Evolutionary conservation across 2,888 invertebrate species (phyloP), one percentile per base, ranked within the genome.

Genomic region (Bellardia bayeri): DNA sequence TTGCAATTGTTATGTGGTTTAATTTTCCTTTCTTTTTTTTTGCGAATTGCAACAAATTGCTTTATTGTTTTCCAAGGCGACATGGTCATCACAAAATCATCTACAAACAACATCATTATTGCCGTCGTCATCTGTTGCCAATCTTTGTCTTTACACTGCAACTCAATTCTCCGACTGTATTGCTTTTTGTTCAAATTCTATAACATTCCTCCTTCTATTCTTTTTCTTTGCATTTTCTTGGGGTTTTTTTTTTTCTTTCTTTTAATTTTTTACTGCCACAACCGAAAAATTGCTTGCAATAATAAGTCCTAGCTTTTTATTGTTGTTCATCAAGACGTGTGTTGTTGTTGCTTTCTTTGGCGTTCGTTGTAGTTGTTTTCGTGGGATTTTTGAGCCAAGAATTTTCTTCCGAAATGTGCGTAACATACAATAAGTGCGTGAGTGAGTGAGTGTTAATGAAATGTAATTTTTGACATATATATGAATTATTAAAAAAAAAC

Each of bases 51-150:
- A 76, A 51, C 68, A 61, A 63, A 69, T 16, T 63, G n/a, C 23
- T 51, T 14, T 69, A 51, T 33, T n/a, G n/a, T 49, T 45, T 33
- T 49, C 23, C 49, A 51, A 51, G 71, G 42, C 16, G n/a, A 51
- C 72, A 51, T 61, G 23, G 49, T 42, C 56, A 66, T 63, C 54
- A 16, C 49, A 42, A 30, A 37, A 37, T 63, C 64, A 74, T 72
- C 37, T 40, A 1, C 49, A n/a, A 33, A 30, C 89, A 37, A 51
- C 58, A 74, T 72, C 37, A 49, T 2, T 33, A 89, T 63, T n/a
- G 37, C 45, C 42, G n/a, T 40, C 54, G 63, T 89, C 91, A 89
- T 89, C 89, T 88, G 89, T 83, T 88, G 82, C 56, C 78, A 85
- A 83, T 88, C 86, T 33, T 42, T 33, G 13, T 42, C 13, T 66